Conservation (phyloP, 2,888 invertebrate species). For the Microdon myrmicae region DNA sequence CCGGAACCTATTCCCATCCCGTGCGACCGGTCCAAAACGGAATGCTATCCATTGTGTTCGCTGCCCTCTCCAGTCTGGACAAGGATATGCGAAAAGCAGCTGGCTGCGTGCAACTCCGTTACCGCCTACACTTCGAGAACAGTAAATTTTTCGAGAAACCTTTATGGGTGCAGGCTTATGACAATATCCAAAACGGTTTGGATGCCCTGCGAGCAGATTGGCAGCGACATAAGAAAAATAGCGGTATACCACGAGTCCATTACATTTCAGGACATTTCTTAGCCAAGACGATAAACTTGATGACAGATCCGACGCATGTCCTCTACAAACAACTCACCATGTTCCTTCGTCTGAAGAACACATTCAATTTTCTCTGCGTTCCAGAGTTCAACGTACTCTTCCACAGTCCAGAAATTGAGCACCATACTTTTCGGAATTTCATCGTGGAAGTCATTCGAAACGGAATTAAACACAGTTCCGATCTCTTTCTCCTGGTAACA, state of each 20-base stretch:
- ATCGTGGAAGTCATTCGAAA: slow-evolving; percentile 80
- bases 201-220: slow-evolving; percentile 58
- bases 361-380: slow-evolving; percentile 80
- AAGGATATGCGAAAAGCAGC: slow-evolving; percentile 76
- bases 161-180: slow-evolving; percentile 64
- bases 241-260: slow-evolving; percentile 64
- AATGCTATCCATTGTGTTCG: slow-evolving; percentile 76
- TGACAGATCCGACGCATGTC: slow-evolving; percentile 79
- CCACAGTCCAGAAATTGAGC: slow-evolving; percentile 79
- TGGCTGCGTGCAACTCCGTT: slow-evolving; percentile 78
- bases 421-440: slow-evolving; percentile 78
- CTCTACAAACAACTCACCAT: slow-evolving; percentile 82
- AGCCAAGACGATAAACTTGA: slow-evolving; percentile 70
- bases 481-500: slow-evolving; percentile 78
- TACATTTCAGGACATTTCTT: slow-evolving; percentile 63
- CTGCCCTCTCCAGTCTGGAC: slow-evolving; percentile 77
- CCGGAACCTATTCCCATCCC: slow-evolving; percentile 79
- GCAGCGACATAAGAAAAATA: slow-evolving; percentile 63
- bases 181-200: slow-evolving; percentile 64
- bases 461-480: slow-evolving; percentile 79
- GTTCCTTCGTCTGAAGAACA: slow-evolving; percentile 81
- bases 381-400: slow-evolving; percentile 89
- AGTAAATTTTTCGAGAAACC: slow-evolving; percentile 68
- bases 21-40: slow-evolving; percentile 77
- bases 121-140: slow-evolving; percentile 79